Evolutionary conservation across 2,888 invertebrate genomes (phyloP), one percentile per base, ranked within the genome.

Genomic region (Amphimallon solstitiale): DNA sequence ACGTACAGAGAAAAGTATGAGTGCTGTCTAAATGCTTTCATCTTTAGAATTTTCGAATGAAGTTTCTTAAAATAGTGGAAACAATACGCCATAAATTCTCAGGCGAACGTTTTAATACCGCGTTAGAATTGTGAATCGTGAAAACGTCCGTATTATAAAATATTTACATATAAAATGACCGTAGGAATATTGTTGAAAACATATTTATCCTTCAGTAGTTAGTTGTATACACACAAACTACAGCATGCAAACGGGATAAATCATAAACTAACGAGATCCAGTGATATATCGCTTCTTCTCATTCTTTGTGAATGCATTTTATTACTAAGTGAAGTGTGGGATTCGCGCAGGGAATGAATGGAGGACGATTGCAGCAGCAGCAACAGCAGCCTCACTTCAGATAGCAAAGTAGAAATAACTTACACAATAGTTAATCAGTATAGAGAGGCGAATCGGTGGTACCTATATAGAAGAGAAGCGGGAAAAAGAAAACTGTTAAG

Each of bases 381-480:
- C n/a, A n/a, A n/a, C n/a, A n/a, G n/a, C n/a, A n/a, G 43, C 34
- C 29, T 43, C 29, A 29, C 56, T 43, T 40, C 43, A 56, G 46
- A 64, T 64, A 64, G 64, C 48, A 45, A 38, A 43, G 56, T 23
- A 2, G 29, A 29, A 52, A 64, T 64, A 64, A 45, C 54, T 64
- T 64, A 64, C 64, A 64, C 64, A 64, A 64, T 64, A 63, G 54
- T 64, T 64, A 64, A 64, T 64, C 64, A 64, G 54, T 54, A n/a
- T n/a, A n/a, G n/a, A 54, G 46, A 64, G 43, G 64, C 54, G 64
- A 64, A 64, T 54, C 54, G 64, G n/a, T n/a, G n/a, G n/a, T n/a
- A n/a, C n/a, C n/a, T n/a, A n/a, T n/a, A n/a, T 54, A 64, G 35
- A 51, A 29, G 43, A 12, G 38, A 17, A n/a, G n/a, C n/a, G n/a